phyloP scores from a whole-genome alignment of 2,888 invertebrate species.

The Platynereis dumerilii region DNA sequence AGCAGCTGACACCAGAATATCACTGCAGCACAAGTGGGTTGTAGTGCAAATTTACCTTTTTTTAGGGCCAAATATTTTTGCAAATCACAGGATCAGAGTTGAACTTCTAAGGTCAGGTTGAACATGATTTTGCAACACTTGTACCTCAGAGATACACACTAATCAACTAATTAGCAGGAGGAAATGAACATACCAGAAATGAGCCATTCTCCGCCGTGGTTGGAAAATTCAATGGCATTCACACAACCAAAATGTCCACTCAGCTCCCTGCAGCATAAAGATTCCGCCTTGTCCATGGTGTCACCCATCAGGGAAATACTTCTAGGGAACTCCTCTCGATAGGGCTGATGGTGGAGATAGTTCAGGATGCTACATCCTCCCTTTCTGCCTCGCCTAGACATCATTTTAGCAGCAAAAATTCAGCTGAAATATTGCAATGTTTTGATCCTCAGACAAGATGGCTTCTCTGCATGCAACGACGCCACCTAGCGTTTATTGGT shows the following conservation, averaged over 20 bases:
- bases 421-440: background rate
- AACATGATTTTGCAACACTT: too few species aligned
- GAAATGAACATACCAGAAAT: conserved; percentile 89
- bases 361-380: background rate
- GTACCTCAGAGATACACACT: too few species aligned
- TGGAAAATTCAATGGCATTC: conserved; percentile 93
- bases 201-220: conserved; percentile 79
- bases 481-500: too few species aligned
- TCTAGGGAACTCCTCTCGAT: background rate
- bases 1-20: too few species aligned
- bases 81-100: too few species aligned
- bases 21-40: too few species aligned
- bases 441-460: conserved; percentile 7
- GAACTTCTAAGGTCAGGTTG: too few species aligned
- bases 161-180: too few species aligned
- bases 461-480: background rate
- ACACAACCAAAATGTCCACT: conserved; percentile 93
- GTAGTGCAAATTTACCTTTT: too few species aligned
- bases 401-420: too few species aligned
- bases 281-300: conserved; percentile 35
- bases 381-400: background rate
- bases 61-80: too few species aligned
- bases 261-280: conserved; percentile 80
- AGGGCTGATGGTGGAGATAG: conserved; percentile 1
- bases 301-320: conserved; percentile 28